Evolutionary conservation across 1,140 invertebrate genomes (phyloP).

Genomic region (Cyrtorhinus lividipennis): DNA sequence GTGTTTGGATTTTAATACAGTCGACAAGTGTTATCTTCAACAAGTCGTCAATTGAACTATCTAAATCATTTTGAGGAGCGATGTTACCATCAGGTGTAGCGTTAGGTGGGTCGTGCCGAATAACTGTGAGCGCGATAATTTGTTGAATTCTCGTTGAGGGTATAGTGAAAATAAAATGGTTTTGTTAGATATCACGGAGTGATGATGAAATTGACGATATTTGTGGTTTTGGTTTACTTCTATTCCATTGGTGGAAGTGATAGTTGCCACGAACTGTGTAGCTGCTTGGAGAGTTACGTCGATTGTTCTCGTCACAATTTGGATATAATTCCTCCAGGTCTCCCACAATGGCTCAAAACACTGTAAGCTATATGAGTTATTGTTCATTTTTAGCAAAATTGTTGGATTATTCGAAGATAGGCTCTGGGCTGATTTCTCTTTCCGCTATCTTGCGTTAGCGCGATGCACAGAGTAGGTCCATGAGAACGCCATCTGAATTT

Average conservation of each 20-base stretch:
- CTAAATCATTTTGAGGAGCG: too few species aligned
- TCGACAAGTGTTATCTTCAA: too few species aligned
- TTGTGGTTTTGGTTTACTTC: background rate
- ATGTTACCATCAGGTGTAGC: too few species aligned
- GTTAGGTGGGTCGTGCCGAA: too few species aligned
- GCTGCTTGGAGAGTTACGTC: slow-evolving; percentile 18
- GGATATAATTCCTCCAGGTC: slow-evolving; percentile 3
- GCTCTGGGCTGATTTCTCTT: background rate
- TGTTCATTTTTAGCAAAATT: background rate
- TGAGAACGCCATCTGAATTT: too few species aligned
- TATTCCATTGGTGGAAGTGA: background rate
- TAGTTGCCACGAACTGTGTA: slow-evolving; percentile 12
- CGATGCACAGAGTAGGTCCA: too few species aligned
- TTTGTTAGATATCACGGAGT: background rate
- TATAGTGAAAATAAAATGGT: background rate
- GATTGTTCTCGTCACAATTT: slow-evolving; percentile 16
- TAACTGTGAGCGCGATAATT: too few species aligned
- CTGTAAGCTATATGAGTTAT: slow-evolving; percentile 14
- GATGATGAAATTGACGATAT: slow-evolving; percentile 2
- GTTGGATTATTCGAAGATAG: background rate
- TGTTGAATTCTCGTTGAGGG: too few species aligned
- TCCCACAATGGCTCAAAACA: slow-evolving; percentile 14
- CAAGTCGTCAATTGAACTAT: too few species aligned
- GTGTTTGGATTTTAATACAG: too few species aligned
- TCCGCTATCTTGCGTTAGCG: background rate